phyloP scores from a whole-genome alignment of 2,113 vertebrate genomes.

The Pituophis catenifer region DNA sequence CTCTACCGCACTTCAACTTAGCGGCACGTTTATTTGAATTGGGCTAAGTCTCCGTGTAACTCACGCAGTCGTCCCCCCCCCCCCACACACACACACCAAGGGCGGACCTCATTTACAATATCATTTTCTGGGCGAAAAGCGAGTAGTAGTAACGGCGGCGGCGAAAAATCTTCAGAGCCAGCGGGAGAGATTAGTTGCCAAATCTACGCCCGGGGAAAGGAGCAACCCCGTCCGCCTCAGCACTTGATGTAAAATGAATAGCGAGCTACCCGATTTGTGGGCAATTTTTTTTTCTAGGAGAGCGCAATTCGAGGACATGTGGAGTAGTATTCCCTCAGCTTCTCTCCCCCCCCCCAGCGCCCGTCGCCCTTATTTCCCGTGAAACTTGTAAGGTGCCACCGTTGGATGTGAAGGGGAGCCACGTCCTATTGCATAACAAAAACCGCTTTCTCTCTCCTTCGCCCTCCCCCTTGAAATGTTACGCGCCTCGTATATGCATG shows the following conservation, averaged over 20 bases:
- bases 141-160: no score
- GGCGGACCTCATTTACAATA: neutral
- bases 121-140: slow-evolving; percentile 3
- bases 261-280: neutral
- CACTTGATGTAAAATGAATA: slow-evolving; percentile 13
- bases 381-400: slow-evolving; percentile 41
- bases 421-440: slow-evolving; percentile 55
- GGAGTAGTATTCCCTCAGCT: neutral
- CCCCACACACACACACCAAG: neutral
- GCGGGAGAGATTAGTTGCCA: neutral
- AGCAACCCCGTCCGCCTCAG: neutral
- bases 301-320: neutral
- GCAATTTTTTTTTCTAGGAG: slow-evolving; percentile 7
- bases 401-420: slow-evolving; percentile 27
- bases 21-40: neutral
- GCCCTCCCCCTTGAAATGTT: neutral
- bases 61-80: neutral
- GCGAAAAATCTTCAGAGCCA: neutral
- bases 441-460: neutral
- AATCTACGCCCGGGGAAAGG: neutral
- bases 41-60: neutral
- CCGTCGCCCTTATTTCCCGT: neutral
- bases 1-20: slow-evolving; percentile 9
- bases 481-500: slow-evolving; percentile 16
- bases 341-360: neutral